Percentiles rank a stretch among this genome's conserved stretches.
These are phyloP conservation scores for Nematopogon swammerdamellus DNA, from an alignment of 2,888 invertebrate species.

Conservation along the genomic window DNA sequence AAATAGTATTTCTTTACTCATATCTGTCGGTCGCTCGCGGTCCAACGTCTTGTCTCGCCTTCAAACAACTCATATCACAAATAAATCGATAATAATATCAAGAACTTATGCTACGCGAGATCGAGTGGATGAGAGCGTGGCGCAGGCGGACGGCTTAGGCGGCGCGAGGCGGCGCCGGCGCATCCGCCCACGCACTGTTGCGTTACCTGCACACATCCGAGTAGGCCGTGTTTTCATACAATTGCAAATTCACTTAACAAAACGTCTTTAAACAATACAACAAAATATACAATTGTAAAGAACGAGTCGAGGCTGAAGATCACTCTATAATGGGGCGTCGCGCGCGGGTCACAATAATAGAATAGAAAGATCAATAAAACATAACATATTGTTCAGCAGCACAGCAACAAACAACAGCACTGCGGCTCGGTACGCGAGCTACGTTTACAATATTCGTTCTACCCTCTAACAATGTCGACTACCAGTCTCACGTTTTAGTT, in stretches of 20 bases:
- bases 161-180: not conserved
- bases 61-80: not conserved
- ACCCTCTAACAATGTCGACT: conserved; percentile 54
- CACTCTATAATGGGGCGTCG: not conserved
- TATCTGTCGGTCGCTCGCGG: not conserved
- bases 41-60: not conserved
- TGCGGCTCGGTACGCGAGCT: not conserved
- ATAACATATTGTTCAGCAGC: too few relatives aligned
- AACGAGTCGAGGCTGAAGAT: not conserved
- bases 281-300: not conserved
- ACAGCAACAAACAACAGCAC: not conserved
- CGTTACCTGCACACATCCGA: not conserved
- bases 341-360: too few relatives aligned
- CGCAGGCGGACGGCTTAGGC: too few relatives aligned
- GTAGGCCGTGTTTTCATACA: not conserved
- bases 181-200: not conserved
- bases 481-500: conserved; percentile 58
- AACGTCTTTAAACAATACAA: too few relatives aligned
- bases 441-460: conserved; percentile 29
- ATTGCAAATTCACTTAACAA: too few relatives aligned
- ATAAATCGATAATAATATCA: not conserved
- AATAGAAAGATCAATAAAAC: too few relatives aligned
- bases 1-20: not conserved
- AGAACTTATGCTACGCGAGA: not conserved
- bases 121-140: not conserved